Evolutionary conservation across 2,113 vertebrate genomes (phyloP).

Genomic region (Electrona antarctica): DNA sequence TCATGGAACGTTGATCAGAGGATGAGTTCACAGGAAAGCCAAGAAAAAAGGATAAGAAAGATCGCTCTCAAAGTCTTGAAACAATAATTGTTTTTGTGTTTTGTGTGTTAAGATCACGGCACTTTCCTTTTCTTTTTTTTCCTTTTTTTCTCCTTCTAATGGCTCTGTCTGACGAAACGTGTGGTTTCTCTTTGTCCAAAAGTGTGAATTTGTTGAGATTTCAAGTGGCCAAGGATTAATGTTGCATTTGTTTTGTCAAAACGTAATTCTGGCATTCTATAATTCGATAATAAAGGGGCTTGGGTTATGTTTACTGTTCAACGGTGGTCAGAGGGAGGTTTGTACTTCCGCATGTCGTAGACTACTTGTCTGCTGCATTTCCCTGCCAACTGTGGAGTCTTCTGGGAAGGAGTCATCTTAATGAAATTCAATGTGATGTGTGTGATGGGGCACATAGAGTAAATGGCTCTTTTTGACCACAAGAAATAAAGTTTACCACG

Average conservation of each 20-base stretch:
- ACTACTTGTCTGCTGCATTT: neutral
- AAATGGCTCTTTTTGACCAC: no score
- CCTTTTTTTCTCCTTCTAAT: slow-evolving; percentile 17
- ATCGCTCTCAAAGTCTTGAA: slow-evolving; percentile 32
- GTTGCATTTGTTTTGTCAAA: slow-evolving; percentile 49
- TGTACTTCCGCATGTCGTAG: slow-evolving; percentile 1
- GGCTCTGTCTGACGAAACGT: slow-evolving; percentile 30
- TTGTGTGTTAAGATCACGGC: slow-evolving; percentile 47
- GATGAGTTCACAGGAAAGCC: slow-evolving; percentile 27
- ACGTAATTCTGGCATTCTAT: slow-evolving; percentile 48
- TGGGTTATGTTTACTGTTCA: slow-evolving; percentile 22
- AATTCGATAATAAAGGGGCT: slow-evolving; percentile 39
- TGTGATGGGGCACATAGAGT: neutral
- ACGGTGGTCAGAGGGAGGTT: no score
- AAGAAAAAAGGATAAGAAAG: slow-evolving; percentile 34
- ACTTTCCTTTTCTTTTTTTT: slow-evolving; percentile 45
- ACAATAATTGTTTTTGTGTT: slow-evolving; percentile 16
- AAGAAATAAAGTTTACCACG: no score
- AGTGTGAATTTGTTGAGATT: slow-evolving; percentile 45
- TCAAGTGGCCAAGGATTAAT: slow-evolving; percentile 59
- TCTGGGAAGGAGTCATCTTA: neutral
- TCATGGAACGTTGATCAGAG: slow-evolving; percentile 37
- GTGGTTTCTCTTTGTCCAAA: slow-evolving; percentile 56
- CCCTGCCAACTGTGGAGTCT: neutral
- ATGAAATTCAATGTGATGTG: slow-evolving; percentile 38